A percentile compares a stretch with the other conserved stretches of the same genome.
phyloP scores from a whole-genome alignment of 2,888 invertebrate species.

The Dastarcus helophoroides region DNA sequence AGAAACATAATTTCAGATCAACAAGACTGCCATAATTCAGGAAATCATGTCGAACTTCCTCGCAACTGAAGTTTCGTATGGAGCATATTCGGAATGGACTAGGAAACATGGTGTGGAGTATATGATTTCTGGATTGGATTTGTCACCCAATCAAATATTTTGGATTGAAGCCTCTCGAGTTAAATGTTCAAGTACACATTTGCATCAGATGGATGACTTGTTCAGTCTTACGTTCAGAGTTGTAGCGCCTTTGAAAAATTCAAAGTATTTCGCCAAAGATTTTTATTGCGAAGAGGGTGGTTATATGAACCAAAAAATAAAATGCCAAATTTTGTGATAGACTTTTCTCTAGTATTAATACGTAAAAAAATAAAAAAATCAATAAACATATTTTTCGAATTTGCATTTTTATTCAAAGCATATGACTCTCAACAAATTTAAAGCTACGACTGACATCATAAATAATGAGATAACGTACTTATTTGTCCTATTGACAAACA shows the following conservation, averaged over 20 bases:
- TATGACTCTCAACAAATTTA: too few relatives aligned
- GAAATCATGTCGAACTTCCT: neutral
- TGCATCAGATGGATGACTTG: too few relatives aligned
- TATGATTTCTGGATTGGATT: neutral
- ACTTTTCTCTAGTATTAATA: too few relatives aligned
- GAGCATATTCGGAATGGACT: neutral
- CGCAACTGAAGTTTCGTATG: neutral
- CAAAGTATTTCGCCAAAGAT: conserved; percentile 41
- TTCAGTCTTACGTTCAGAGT: neutral
- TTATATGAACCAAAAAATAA: conserved; percentile 43
- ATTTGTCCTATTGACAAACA: too few relatives aligned
- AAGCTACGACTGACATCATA: too few relatives aligned
- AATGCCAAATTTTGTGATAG: conserved; percentile 33
- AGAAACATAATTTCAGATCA: too few relatives aligned
- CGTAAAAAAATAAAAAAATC: too few relatives aligned
- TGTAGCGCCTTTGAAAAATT: conserved; percentile 30
- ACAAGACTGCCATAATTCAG: neutral
- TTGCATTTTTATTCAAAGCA: too few relatives aligned
- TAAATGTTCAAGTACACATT: neutral
- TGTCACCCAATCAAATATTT: neutral
- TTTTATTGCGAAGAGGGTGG: conserved; percentile 41
- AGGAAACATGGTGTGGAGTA: neutral
- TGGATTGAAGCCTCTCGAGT: neutral
- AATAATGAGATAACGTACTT: too few relatives aligned
- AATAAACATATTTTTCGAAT: too few relatives aligned